Evolutionary conservation across 2,113 vertebrate species (phyloP).

Genomic region (Thamnaconus septentrionalis): DNA sequence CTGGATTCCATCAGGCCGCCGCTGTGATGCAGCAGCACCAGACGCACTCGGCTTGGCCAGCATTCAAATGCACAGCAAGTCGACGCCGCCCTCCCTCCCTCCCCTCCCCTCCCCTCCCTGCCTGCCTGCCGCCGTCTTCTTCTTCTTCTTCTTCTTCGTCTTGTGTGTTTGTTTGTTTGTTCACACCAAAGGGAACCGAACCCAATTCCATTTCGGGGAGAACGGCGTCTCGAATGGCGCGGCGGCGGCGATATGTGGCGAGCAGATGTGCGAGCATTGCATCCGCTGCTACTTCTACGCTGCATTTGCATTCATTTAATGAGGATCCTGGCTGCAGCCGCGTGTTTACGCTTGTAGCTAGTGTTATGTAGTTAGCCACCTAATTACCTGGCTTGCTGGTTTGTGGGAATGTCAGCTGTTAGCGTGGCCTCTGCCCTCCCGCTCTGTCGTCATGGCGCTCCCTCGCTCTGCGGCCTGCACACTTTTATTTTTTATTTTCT

Average conservation of each 20-base stretch:
- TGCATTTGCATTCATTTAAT: constrained; percentile 66
- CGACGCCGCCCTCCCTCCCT: too few relatives aligned
- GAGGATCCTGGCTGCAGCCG: constrained; percentile 46
- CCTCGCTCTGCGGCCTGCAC: too few relatives aligned
- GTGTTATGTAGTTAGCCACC: constrained; percentile 58
- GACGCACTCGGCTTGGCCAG: too few relatives aligned
- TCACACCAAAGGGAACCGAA: constrained; percentile 10
- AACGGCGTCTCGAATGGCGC: constrained; percentile 29
- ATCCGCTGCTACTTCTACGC: constrained; percentile 44
- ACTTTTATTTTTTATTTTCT: constrained; percentile 30
- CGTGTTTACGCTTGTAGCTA: constrained; percentile 64
- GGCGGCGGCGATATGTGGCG: constrained; percentile 27
- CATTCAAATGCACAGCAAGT: too few relatives aligned
- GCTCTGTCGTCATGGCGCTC: constrained; percentile 20
- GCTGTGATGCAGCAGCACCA: too few relatives aligned
- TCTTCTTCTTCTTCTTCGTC: neutral
- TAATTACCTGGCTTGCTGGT: constrained; percentile 73
- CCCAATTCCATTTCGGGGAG: constrained; percentile 32
- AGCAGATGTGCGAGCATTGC: constrained; percentile 57
- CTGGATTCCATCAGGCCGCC: too few relatives aligned
- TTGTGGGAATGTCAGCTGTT: constrained; percentile 72
- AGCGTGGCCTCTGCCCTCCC: constrained; percentile 18
- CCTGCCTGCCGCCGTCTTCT: neutral
- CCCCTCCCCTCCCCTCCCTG: too few relatives aligned
- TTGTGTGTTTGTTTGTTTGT: neutral